phyloP scores from a whole-genome alignment of 2,888 invertebrate genomes.

The Trichogramma dendrolimi region DNA sequence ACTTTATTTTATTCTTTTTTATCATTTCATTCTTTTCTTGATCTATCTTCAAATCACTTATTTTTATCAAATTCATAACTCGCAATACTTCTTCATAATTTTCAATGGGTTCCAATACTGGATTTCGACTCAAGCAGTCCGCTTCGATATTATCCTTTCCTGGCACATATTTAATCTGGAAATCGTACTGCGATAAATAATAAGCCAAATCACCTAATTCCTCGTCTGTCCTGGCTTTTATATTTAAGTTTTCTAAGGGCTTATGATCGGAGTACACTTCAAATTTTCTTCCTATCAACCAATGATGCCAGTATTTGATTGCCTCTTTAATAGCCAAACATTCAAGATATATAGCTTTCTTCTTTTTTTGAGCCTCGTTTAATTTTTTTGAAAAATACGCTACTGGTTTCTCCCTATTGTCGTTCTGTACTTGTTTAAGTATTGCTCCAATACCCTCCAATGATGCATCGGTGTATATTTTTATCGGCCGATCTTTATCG shows the following conservation, averaged over 20 bases:
- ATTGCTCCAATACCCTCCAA: slow-evolving; percentile 28
- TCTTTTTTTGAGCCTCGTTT: slow-evolving; percentile 28
- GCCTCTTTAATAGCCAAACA: slow-evolving; percentile 33
- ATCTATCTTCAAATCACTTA: slow-evolving; percentile 22
- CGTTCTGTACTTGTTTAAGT: slow-evolving; percentile 28
- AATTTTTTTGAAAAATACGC: slow-evolving; percentile 31
- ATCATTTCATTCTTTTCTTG: slow-evolving; percentile 18
- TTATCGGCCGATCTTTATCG: too few relatives aligned
- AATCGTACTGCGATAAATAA: too few relatives aligned
- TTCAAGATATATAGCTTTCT: slow-evolving; percentile 31
- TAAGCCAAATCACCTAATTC: slow-evolving; percentile 26
- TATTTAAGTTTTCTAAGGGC: slow-evolving; percentile 25
- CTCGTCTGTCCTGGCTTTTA: slow-evolving; percentile 28
- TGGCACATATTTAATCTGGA: slow-evolving; percentile 28
- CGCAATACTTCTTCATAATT: slow-evolving; percentile 23
- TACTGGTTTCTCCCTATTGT: slow-evolving; percentile 26
- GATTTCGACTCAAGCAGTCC: slow-evolving; percentile 26
- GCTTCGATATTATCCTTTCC: slow-evolving; percentile 27
- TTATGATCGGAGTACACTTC: slow-evolving; percentile 27
- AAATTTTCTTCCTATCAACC: slow-evolving; percentile 29
- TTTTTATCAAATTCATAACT: slow-evolving; percentile 24
- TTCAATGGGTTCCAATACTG: slow-evolving; percentile 17
- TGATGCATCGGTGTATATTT: too few relatives aligned
- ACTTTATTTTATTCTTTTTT: background rate
- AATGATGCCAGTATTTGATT: slow-evolving; percentile 33